Evolutionary conservation across 1,140 invertebrate species (phyloP).

Genomic region (Drosophila parabipectinata): DNA sequence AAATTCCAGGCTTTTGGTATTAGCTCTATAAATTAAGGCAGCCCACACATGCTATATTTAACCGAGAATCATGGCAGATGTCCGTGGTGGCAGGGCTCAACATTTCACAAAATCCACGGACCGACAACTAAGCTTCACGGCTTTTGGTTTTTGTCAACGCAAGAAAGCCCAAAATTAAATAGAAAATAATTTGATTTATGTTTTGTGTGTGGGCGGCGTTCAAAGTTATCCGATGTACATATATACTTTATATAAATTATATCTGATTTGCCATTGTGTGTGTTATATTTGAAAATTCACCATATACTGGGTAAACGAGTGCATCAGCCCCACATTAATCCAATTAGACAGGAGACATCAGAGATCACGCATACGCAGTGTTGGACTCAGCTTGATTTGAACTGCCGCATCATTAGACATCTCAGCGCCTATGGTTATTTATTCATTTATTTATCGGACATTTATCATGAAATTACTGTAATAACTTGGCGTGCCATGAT

Average conservation of each 20-base stretch:
- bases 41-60: slow-evolving; percentile 12
- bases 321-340: slow-evolving; percentile 36
- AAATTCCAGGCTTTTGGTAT: slow-evolving; percentile 16
- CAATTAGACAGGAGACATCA: slow-evolving; percentile 35
- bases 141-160: slow-evolving; percentile 54
- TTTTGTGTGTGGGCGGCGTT: slow-evolving; percentile 21
- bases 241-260: slow-evolving; percentile 12
- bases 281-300: slow-evolving; percentile 50
- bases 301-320: neutral
- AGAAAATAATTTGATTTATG: slow-evolving; percentile 72
- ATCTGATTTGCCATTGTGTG: slow-evolving; percentile 31
- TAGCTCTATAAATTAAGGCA: slow-evolving; percentile 25
- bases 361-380: slow-evolving; percentile 42
- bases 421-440: slow-evolving; percentile 26
- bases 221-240: slow-evolving; percentile 6
- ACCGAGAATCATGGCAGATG: slow-evolving; percentile 37
- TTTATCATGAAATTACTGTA: slow-evolving; percentile 69
- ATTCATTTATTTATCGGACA: slow-evolving; percentile 60
- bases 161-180: slow-evolving; percentile 61
- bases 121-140: slow-evolving; percentile 50
- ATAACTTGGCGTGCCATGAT: slow-evolving; percentile 49
- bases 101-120: slow-evolving; percentile 25
- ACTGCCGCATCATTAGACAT: slow-evolving; percentile 27
- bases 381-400: slow-evolving; percentile 26
- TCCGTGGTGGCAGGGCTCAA: slow-evolving; percentile 50